phyloP scores from a whole-genome alignment of 2,888 invertebrate genomes.

The Argynnis bischoffii region DNA sequence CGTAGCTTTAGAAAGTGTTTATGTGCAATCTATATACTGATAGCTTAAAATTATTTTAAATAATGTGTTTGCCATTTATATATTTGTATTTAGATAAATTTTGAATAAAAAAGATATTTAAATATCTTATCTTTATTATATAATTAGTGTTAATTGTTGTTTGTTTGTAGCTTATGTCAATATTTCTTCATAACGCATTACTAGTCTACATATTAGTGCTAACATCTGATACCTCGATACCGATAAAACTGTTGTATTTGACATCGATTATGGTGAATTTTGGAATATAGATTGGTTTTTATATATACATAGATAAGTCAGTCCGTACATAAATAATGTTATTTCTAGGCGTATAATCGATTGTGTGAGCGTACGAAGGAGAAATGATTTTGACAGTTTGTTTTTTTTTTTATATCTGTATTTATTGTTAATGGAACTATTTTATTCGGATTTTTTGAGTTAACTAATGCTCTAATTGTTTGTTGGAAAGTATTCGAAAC shows the following conservation, averaged over 20 bases:
- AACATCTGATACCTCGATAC: conserved; percentile 64
- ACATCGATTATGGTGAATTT: neutral
- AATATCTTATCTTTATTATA: conserved; percentile 43
- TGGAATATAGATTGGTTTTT: conserved; percentile 14
- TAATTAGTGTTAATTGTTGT: conserved; percentile 55
- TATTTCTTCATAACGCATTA: conserved; percentile 50
- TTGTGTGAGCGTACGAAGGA: conserved; percentile 4
- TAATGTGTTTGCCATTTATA: conserved; percentile 29
- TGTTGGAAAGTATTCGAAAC: neutral
- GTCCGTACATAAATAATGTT: conserved; percentile 11
- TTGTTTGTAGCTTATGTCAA: conserved; percentile 42
- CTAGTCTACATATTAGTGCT: conserved; percentile 69
- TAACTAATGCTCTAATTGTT: conserved; percentile 10
- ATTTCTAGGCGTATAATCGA: conserved; percentile 7
- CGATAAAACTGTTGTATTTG: conserved; percentile 12
- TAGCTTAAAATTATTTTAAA: conserved; percentile 26
- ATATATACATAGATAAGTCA: conserved; percentile 6
- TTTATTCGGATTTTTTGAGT: neutral
- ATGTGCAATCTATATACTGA: conserved; percentile 30
- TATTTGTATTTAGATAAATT: conserved; percentile 29
- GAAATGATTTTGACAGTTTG: neutral
- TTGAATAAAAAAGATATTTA: conserved; percentile 9
- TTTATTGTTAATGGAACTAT: too few species aligned
- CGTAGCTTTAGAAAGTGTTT: conserved; percentile 21
- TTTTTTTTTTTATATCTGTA: neutral